phyloP scores from a whole-genome alignment of 2,888 invertebrate genomes.

The Cremastobaeus sp. region DNA sequence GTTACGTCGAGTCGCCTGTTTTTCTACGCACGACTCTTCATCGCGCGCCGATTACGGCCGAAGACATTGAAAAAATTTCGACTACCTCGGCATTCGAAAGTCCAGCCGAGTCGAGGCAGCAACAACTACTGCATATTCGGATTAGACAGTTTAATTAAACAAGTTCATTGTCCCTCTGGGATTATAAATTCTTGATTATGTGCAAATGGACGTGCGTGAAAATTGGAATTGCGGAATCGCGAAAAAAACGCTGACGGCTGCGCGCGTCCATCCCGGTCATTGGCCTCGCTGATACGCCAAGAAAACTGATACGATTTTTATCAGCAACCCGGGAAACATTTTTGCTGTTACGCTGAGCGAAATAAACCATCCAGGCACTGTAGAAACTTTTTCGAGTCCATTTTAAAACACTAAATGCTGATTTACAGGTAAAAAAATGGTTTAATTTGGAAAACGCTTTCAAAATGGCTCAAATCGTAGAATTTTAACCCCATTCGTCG shows the following conservation, averaged over 20 bases:
- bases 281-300: constrained; percentile 15
- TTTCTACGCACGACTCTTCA: too few species aligned
- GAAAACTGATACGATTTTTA: too few species aligned
- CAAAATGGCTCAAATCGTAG: too few species aligned
- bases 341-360: too few species aligned
- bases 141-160: constrained; percentile 38
- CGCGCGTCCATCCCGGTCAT: constrained; percentile 39
- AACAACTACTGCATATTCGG: constrained; percentile 36
- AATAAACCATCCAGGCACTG: neutral
- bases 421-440: too few species aligned
- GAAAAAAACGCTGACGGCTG: constrained; percentile 57
- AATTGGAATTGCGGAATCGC: constrained; percentile 56
- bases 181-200: constrained; percentile 52
- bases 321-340: too few species aligned
- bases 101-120: constrained; percentile 33
- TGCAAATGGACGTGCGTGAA: constrained; percentile 49
- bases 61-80: constrained; percentile 40
- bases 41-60: neutral
- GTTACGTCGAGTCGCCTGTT: too few species aligned
- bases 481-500: too few species aligned
- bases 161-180: constrained; percentile 46
- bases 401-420: too few species aligned
- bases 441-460: too few species aligned
- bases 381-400: too few species aligned
- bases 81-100: constrained; percentile 33